phyloP scores from a whole-genome alignment of 2,888 invertebrate genomes.

The Hirtodrosophila trivittata region DNA sequence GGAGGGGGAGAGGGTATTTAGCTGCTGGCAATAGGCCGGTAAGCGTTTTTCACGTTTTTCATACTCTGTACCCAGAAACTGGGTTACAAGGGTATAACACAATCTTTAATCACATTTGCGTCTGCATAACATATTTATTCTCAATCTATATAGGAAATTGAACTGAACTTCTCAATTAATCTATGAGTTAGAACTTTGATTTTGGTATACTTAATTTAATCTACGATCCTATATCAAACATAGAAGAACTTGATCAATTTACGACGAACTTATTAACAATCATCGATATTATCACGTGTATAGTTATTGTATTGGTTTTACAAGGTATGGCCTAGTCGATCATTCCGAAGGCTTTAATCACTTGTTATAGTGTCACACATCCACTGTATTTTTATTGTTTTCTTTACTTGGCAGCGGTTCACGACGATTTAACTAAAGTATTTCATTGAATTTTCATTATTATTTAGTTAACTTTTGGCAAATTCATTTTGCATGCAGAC shows the following conservation, averaged over 20 bases:
- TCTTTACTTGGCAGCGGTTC: constrained; percentile 14
- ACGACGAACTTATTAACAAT: too few relatives aligned
- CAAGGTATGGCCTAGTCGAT: not conserved
- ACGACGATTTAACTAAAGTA: constrained; percentile 14
- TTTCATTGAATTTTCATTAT: constrained; percentile 11
- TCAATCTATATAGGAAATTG: too few relatives aligned
- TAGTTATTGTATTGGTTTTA: too few relatives aligned
- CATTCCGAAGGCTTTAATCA: not conserved
- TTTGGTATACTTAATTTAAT: too few relatives aligned
- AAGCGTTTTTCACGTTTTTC: constrained; percentile 39
- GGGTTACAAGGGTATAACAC: not conserved
- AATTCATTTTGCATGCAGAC: constrained; percentile 22
- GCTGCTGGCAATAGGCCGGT: constrained; percentile 15
- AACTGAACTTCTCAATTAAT: too few relatives aligned
- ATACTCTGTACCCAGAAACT: not conserved
- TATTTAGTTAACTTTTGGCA: not conserved
- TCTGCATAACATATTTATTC: too few relatives aligned
- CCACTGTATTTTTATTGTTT: constrained; percentile 2
- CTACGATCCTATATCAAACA: too few relatives aligned
- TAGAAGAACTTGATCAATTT: too few relatives aligned
- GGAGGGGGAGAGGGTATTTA: constrained; percentile 12
- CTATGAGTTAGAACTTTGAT: too few relatives aligned
- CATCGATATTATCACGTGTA: too few relatives aligned
- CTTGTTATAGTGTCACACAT: not conserved
- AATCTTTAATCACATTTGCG: not conserved